These are phyloP conservation scores for Gallirallus australis DNA, from an alignment of 2,797 vertebrate species.

Conservation along the genomic window DNA sequence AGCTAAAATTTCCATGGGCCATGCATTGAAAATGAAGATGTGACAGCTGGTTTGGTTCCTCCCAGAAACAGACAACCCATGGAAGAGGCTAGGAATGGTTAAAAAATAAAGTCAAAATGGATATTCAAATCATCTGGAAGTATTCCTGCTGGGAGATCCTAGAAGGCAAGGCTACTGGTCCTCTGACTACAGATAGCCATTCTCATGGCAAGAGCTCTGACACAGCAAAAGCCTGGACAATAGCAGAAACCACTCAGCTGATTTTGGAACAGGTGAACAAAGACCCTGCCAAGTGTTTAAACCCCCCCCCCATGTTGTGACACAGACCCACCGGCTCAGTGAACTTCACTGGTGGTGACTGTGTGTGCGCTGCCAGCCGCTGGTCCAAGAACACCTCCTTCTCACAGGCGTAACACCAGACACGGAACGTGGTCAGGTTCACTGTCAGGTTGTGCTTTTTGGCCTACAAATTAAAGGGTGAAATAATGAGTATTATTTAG, in stretches of 20 bases:
- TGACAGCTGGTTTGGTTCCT: background rate
- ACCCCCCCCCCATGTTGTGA: fast-evolving
- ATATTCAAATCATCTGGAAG: background rate
- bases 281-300: fast-evolving
- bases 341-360: constrained; percentile 39
- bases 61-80: background rate
- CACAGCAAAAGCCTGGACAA: background rate
- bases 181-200: background rate
- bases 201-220: background rate
- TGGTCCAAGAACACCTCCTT: constrained; percentile 94
- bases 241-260: background rate
- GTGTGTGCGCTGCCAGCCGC: constrained; percentile 59
- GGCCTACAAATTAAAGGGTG: constrained; percentile 69
- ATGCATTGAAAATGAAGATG: background rate
- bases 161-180: background rate
- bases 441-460: constrained; percentile 97
- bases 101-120: background rate
- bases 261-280: background rate
- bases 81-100: background rate
- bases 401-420: constrained; percentile 98
- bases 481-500: background rate
- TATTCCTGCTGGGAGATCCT: background rate
- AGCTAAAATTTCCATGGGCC: background rate
- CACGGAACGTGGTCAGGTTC: constrained; percentile 95
- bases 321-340: constrained; percentile 81